phyloP scores from a whole-genome alignment of 2,797 vertebrate genomes.

The Crocidura indochinensis region DNA sequence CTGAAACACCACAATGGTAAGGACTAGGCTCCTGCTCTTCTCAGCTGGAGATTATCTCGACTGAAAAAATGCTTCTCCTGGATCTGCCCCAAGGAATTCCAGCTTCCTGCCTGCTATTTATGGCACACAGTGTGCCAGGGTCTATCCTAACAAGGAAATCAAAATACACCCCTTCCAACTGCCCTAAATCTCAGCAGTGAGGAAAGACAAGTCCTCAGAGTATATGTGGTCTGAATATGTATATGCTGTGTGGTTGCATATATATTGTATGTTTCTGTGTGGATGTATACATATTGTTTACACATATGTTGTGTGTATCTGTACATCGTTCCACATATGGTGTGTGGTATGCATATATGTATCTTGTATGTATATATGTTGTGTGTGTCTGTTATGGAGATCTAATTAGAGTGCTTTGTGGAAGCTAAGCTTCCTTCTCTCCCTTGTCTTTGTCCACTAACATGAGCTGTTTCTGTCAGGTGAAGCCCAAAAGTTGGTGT shows the following conservation, averaged over 20 bases:
- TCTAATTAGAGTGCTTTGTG: not conserved
- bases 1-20: constrained; percentile 90
- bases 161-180: not conserved
- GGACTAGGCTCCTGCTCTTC: constrained; percentile 14
- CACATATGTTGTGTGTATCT: too few relatives aligned
- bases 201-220: too few relatives aligned
- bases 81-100: too few relatives aligned
- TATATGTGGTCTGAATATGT: too few relatives aligned
- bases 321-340: too few relatives aligned
- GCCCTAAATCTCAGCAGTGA: not conserved
- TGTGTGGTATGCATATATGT: too few relatives aligned
- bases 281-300: too few relatives aligned
- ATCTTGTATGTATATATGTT: too few relatives aligned
- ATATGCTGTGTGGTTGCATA: too few relatives aligned
- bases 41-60: not conserved
- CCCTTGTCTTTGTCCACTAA: not conserved
- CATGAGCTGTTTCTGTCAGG: constrained; percentile 81
- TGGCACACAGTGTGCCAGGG: not conserved
- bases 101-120: not conserved
- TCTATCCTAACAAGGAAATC: not conserved
- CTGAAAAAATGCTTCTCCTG: too few relatives aligned
- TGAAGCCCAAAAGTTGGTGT: constrained; percentile 89
- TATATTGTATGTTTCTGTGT: too few relatives aligned
- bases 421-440: not conserved
- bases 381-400: too few relatives aligned